Evolutionary conservation across 2,113 vertebrate genomes (phyloP), one percentile per base, ranked within the genome.

Genomic region (Blennius ocellaris): DNA sequence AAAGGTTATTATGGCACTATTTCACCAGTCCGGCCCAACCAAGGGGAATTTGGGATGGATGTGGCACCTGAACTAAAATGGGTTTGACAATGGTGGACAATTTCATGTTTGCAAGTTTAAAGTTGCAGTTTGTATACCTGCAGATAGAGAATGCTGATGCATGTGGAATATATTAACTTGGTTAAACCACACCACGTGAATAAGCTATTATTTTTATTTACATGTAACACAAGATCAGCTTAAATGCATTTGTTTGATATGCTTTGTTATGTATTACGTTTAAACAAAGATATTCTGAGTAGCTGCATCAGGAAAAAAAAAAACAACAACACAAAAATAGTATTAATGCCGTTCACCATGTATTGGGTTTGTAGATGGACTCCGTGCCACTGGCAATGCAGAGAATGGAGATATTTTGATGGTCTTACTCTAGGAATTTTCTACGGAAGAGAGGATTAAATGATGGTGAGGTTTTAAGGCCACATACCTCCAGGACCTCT

Each of bases 381-480:
- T 58, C 8, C 1, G 11, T 45, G 82, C 88, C 83, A 11, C 57
- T 58, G 73, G 89, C 83, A 51, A 78, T 73, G 48, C 52, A 70
- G 8, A 76, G 71, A 75, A 78, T 86, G 65, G 62, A 82, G 76
- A 89, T 85, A 50, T 74, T 78, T 76, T 78, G 69, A 83, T 80
- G 76, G 74, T 70, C 81, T 84, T 82, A 83, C 80, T 83, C 68
- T 10, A 73, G 56, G 80, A 86, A 72, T 80, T 73, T 81, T 83
- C 65, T 41, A 53, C 71, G 73, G 73, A 79, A 68, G 66, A 78
- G 62, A 81, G 88, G 81, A 91, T 90, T 91, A 89, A 89, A 85
- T 5, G 58, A 64, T 80, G 83, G 73, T 52, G 81, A 82, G 78
- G 70, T 73, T 85, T 87, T 78, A 81, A 81, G 87, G 78, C 88